phyloP scores from a whole-genome alignment of 2,797 vertebrate genomes.

The Oreortyx pictus region DNA sequence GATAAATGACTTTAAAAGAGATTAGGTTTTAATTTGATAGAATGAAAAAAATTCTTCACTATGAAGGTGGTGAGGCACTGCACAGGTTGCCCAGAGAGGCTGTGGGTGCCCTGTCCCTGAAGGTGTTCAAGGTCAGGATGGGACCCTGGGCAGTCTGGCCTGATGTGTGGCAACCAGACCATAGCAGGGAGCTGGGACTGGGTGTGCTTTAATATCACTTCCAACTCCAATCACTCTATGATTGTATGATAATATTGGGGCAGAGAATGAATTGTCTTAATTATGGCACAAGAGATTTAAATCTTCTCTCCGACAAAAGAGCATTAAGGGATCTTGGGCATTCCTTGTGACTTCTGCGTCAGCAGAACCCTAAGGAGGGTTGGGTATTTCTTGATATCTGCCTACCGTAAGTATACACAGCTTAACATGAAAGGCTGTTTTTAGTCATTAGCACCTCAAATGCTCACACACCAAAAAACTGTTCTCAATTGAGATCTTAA shows the following conservation, averaged over 20 bases:
- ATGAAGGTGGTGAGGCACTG: background rate
- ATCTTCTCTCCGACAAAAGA: background rate
- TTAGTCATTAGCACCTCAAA: background rate
- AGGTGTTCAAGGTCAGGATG: background rate
- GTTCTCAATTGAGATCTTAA: background rate
- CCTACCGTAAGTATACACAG: background rate
- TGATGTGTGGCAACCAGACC: background rate
- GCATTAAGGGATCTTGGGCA: background rate
- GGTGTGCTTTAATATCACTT: background rate
- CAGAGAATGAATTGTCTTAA: background rate
- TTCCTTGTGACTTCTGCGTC: background rate
- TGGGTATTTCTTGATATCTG: background rate
- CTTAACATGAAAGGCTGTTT: background rate
- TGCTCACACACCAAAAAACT: background rate
- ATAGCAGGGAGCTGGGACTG: background rate
- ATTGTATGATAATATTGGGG: background rate
- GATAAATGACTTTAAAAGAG: background rate
- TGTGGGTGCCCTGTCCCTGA: background rate
- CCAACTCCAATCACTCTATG: background rate
- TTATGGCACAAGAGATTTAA: background rate
- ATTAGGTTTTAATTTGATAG: background rate
- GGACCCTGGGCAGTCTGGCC: background rate
- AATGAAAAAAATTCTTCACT: background rate
- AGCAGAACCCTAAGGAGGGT: background rate
- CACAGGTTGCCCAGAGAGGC: background rate